Percentiles rank a stretch among this genome's conserved stretches.
phyloP scores from a whole-genome alignment of 1,140 invertebrate genomes.

The Penaeus indicus region DNA sequence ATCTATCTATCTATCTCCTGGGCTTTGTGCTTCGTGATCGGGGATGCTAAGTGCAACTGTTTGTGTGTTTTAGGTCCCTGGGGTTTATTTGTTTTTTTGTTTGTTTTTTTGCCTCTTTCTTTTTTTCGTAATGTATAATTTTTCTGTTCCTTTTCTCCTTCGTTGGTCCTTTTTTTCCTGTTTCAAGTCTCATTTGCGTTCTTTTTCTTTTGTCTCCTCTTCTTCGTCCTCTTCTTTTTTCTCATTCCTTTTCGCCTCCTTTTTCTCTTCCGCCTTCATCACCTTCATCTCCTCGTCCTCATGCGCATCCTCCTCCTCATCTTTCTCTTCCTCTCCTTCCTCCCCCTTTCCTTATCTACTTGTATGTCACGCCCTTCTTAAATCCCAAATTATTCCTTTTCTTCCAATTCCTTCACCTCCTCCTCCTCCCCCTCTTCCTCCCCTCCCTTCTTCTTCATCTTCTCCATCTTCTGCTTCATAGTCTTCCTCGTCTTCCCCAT shows the following conservation, averaged over 20 bases:
- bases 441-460: background rate
- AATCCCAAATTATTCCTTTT: background rate
- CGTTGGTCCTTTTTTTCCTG: background rate
- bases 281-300: background rate
- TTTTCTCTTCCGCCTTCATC: background rate
- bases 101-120: background rate
- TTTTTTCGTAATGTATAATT: background rate
- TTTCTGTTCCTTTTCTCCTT: background rate
- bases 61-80: too few species aligned
- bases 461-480: background rate
- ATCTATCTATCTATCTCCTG: too few species aligned
- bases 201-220: background rate
- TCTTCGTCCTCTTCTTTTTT: background rate
- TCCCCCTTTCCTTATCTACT: background rate
- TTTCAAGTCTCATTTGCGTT: background rate
- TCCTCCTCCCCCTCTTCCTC: background rate
- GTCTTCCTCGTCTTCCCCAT: background rate
- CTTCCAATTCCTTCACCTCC: background rate
- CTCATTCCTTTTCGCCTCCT: background rate
- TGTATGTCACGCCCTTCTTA: background rate
- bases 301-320: background rate
- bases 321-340: background rate
- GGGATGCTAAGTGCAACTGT: too few species aligned
- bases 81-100: background rate
- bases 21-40: too few species aligned